Evolutionary conservation across 2,888 invertebrate genomes (phyloP), one percentile per base, ranked within the genome.

Genomic region (Corbicula japonica): DNA sequence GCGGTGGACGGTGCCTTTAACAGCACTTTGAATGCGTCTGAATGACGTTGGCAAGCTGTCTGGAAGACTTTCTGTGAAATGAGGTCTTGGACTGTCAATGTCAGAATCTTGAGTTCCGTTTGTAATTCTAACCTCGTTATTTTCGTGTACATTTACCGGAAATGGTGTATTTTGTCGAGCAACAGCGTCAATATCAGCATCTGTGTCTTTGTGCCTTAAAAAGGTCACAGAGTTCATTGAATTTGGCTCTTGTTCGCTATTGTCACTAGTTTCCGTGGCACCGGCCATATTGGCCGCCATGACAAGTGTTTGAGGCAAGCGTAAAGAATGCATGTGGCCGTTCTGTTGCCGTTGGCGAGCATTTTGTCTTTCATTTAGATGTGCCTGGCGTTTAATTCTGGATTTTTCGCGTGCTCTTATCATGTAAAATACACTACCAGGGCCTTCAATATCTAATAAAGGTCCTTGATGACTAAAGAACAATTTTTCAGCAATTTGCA

Each of bases 401-500:
- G 83, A 83, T 60, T 87, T 80, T 69, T 90, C 89, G 21, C 90
- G 63, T 15, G 87, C 73, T 15, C 91, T 76, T 60, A 92, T 92
- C 76, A 90, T 84, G 69, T 91, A 90, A 76, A 92, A 92, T 38
- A 92, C 92, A 70, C 92, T 92, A 0, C 92, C 93, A 0, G 93
- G 93, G 10, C 92, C 93, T 68, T 90, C 84, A 30, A 89, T 86
- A 70, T 92, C 92, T 18, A 92, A 86, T 28, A 92, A 76, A 0
- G 92, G 90, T 2, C 92, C 92, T 76, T 88, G 89, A 78, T 88
- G 89, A 63, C 88, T 89, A 41, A 88, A 87, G 69, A 90, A 90
- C 66, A 89, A 81, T 65, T 84, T 87, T 69, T 90, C 89, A 0
- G 90, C 90, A n/a, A 80, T 84, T 18, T 86, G 85, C 32, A 88